Evolutionary conservation across 30 jellyfish, hydroid and myxozoan genomes (phyloP), one percentile per base, ranked within the genome.

Genomic region (Mastigias papua): DNA sequence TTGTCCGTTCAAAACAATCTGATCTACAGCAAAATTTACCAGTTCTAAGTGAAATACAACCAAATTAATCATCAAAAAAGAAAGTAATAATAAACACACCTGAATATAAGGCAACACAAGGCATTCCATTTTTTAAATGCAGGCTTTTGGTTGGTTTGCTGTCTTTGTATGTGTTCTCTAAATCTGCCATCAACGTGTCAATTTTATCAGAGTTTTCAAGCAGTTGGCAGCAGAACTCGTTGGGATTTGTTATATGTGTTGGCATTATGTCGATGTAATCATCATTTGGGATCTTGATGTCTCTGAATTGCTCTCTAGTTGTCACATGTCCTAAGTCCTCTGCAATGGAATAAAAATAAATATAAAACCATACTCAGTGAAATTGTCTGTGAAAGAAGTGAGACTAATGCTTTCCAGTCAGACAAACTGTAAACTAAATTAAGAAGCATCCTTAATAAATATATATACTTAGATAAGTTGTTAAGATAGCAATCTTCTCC

Each of bases 161-260:
- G 9, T 65, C 77, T 30, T 62, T 65, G 84, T 90, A 95, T 29
- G 88, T 76, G 80, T 69, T 92, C 28, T 95, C 93, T 31, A 95
- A 54, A 7, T 63, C 97, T 21, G 95, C 96, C 88, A 93, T 95
- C 87, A 95, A 29, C 19, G 83, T 69, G 54, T 95, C 92, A 58
- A 95, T 74, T 34, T 78, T 93, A 23, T 60, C 89, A 19, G 92
- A 95, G 49, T 86, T 84, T 48, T 84, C 92, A 23, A 95, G 89
- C 84, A 95, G 34, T 22, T 95, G 99, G 48, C 99, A 95, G 60
- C 88, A 95, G 65, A 95, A 95, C 51, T 80, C 93, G 65, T 33
- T 37, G 21, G 97, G 98, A 48, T 74, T 30, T 8, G 80, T 57
- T 28, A 95, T 92, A 58, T 71, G 32, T 31, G 97, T 87, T 5